These are phyloP conservation scores for Archaeoteleia sp. DNA, from an alignment of 2,888 invertebrate species.

Conservation along the genomic window DNA sequence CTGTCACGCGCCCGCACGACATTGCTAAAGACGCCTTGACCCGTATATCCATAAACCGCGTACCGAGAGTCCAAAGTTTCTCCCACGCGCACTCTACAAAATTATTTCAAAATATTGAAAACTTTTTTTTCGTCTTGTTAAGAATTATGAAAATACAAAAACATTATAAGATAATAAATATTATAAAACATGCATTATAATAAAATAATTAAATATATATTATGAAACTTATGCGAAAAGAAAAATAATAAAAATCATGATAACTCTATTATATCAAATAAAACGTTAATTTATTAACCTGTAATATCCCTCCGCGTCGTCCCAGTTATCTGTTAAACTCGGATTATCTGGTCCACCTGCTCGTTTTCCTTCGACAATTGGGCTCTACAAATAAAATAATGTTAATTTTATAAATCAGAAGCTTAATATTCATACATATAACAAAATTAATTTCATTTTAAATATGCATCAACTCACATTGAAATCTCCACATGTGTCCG, in stretches of 20 bases:
- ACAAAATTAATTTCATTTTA: no score
- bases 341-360: conserved; percentile 85
- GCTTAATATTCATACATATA: conserved; percentile 5
- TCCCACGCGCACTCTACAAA: conserved; percentile 89
- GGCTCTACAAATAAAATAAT: conserved; percentile 78
- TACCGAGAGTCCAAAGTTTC: conserved; percentile 94
- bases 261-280: no score
- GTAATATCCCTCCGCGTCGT: conserved; percentile 99
- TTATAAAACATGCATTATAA: conserved; percentile 6
- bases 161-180: background rate
- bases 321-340: conserved; percentile 98
- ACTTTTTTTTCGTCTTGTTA: background rate
- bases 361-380: conserved; percentile 78
- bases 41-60: conserved; percentile 97
- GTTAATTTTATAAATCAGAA: conserved; percentile 33
- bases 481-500: conserved; percentile 87
- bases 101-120: background rate
- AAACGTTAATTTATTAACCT: conserved; percentile 76
- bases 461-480: conserved; percentile 80
- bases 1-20: conserved; percentile 96
- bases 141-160: conserved; percentile 4
- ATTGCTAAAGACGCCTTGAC: conserved; percentile 99
- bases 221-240: background rate
- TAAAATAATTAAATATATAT: conserved; percentile 9
- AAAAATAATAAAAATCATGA: background rate